These are phyloP conservation scores for Popillia japonica DNA, from an alignment of 1,140 invertebrate genomes.

Conservation along the genomic window DNA sequence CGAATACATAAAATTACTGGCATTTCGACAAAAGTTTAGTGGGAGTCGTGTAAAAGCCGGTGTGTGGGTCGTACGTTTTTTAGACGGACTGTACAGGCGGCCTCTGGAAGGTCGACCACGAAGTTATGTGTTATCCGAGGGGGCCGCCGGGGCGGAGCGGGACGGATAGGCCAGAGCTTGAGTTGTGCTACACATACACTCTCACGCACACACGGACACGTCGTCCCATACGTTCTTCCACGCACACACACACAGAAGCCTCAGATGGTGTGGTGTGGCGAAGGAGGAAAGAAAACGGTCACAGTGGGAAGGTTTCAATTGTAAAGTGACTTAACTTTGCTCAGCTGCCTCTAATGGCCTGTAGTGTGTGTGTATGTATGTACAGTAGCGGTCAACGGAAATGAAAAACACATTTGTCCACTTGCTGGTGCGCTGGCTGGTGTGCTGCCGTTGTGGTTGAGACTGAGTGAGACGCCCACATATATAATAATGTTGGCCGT, in stretches of 20 bases:
- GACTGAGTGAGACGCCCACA: neutral
- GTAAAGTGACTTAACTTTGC: constrained; percentile 44
- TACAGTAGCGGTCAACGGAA: constrained; percentile 44
- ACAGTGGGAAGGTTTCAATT: constrained; percentile 39
- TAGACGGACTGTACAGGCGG: constrained; percentile 42
- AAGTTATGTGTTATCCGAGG: constrained; percentile 33
- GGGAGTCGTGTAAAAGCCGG: constrained; percentile 30
- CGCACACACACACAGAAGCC: neutral
- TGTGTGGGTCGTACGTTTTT: constrained; percentile 40
- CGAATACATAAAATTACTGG: constrained; percentile 24
- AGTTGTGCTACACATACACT: constrained; percentile 18
- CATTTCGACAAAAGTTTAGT: constrained; percentile 42
- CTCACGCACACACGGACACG: neutral
- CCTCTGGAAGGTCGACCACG: constrained; percentile 42
- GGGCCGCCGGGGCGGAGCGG: neutral
- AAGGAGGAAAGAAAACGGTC: constrained; percentile 8
- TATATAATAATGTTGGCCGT: constrained; percentile 5
- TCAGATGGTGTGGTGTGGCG: neutral
- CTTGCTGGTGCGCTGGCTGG: constrained; percentile 31
- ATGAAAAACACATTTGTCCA: constrained; percentile 44
- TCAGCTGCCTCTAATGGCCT: constrained; percentile 38
- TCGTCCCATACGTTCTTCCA: too few species aligned
- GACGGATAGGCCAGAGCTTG: neutral
- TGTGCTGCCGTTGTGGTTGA: constrained; percentile 1
- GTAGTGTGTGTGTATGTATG: neutral